phyloP scores from a whole-genome alignment of 2,797 vertebrate genomes.

The Malacoctenus gilli region DNA sequence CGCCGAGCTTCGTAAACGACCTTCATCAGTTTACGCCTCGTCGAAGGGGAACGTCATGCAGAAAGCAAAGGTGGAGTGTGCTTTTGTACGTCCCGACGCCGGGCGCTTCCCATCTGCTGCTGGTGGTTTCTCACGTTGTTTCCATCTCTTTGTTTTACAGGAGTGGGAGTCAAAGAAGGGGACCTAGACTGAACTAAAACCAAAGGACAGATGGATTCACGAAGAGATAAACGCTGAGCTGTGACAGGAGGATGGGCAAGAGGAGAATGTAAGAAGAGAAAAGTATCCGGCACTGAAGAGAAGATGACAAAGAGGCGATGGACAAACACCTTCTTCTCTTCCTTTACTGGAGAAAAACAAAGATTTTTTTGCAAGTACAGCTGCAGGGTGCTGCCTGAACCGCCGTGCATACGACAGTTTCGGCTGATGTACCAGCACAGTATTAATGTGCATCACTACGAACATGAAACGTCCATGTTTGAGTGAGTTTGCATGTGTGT shows the following conservation, averaged over 20 bases:
- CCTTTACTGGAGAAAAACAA: constrained; percentile 31
- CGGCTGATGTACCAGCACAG: constrained; percentile 37
- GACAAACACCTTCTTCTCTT: constrained; percentile 5
- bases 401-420: constrained; percentile 53
- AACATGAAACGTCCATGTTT: constrained; percentile 27
- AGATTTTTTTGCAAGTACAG: constrained; percentile 30
- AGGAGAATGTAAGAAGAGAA: constrained; percentile 21
- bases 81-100: no score
- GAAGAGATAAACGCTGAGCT: constrained; percentile 9
- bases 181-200: constrained; percentile 74
- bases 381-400: constrained; percentile 22
- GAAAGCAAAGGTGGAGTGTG: constrained; percentile 90
- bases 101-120: no score
- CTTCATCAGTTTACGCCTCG: constrained; percentile 86
- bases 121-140: constrained; percentile 22
- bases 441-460: constrained; percentile 44
- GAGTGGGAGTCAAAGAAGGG: constrained; percentile 97
- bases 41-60: constrained; percentile 91
- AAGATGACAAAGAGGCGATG: neutral
- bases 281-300: constrained; percentile 29
- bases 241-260: constrained; percentile 25
- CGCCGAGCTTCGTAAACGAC: constrained; percentile 89
- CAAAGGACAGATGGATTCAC: constrained; percentile 3
- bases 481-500: constrained; percentile 53
- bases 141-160: constrained; percentile 75